Conservation (phyloP, 2,113 vertebrate genomes). For the Carassius gibelio region DNA sequence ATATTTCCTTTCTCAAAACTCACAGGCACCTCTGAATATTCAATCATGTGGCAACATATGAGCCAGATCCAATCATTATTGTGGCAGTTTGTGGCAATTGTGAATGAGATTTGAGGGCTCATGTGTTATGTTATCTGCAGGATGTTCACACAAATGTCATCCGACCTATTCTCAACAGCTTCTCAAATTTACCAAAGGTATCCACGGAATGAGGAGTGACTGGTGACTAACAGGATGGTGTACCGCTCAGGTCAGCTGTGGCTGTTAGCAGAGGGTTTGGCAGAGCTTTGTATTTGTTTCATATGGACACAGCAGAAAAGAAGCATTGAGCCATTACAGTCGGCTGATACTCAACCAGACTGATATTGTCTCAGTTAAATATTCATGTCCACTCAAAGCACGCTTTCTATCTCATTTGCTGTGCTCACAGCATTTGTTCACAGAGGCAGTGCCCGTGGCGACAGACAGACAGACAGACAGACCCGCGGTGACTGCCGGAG, state of each 20-base stretch:
- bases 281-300: background rate
- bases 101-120: background rate
- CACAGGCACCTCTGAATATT: background rate
- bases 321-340: slow-evolving; percentile 20
- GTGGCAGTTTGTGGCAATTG: background rate
- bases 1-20: background rate
- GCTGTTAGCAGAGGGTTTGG: background rate
- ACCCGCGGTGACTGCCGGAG: background rate
- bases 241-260: background rate
- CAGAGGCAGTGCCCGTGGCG: background rate
- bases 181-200: slow-evolving; percentile 37
- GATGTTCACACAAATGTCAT: background rate
- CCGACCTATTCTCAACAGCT: background rate
- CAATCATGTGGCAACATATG: background rate
- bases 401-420: slow-evolving; percentile 17
- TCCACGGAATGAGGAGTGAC: slow-evolving; percentile 48
- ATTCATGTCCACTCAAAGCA: slow-evolving; percentile 22
- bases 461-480: slow-evolving; percentile 8
- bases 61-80: background rate
- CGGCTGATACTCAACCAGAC: background rate
- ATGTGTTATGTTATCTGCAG: background rate
- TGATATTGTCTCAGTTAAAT: slow-evolving; percentile 21
- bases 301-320: background rate
- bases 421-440: slow-evolving; percentile 5
- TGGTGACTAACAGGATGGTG: slow-evolving; percentile 37